phyloP scores from a whole-genome alignment of 2,797 vertebrate species.

The Oryzias sinensis region DNA sequence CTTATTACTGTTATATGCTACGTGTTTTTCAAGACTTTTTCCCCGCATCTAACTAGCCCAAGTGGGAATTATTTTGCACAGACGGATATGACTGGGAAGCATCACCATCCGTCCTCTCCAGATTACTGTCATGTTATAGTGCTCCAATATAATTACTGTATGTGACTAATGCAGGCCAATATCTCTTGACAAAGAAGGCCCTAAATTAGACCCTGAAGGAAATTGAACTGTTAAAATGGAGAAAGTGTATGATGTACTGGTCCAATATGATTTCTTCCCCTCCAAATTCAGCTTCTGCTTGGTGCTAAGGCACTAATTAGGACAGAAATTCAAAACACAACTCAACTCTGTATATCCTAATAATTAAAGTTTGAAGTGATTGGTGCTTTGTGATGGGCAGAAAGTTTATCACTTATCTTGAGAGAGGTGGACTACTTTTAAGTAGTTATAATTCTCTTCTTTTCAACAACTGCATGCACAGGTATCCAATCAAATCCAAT shows the following conservation, averaged over 20 bases:
- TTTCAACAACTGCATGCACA: no score
- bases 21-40: conserved; percentile 87
- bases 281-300: conserved; percentile 40
- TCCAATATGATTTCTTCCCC: conserved; percentile 54
- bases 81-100: conserved; percentile 86
- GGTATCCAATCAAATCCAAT: no score
- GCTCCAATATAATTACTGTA: conserved; percentile 85
- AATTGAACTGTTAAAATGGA: conserved; percentile 65
- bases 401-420: no score
- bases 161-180: conserved; percentile 83
- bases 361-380: no score
- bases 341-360: background rate
- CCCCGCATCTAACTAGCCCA: conserved; percentile 87
- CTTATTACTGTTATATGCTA: conserved; percentile 85
- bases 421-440: no score
- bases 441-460: no score
- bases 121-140: conserved; percentile 91
- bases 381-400: no score
- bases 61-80: conserved; percentile 85
- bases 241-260: conserved; percentile 73
- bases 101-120: conserved; percentile 86
- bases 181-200: conserved; percentile 73
- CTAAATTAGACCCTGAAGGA: conserved; percentile 75
- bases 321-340: no score
- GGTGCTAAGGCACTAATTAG: no score